Base-by-base conservation (phyloP, 2,797 vertebrate species). In the Sus cebifrons region DNA sequence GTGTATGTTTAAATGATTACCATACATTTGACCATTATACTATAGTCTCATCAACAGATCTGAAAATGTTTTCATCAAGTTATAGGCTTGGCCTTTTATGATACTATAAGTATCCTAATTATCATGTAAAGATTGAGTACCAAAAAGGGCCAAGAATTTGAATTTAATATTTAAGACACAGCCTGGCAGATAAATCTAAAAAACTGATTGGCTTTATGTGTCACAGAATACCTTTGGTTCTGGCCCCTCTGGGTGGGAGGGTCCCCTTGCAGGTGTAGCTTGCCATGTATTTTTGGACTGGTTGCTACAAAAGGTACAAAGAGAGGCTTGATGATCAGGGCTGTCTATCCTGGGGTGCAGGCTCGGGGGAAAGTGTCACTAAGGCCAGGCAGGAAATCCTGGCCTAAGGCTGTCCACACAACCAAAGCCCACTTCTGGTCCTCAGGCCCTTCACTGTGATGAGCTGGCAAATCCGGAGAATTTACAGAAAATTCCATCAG, bases 81-180 rank as follows among this genome's bases (percentile, higher is more conserved):
- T 81, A 94, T 15, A 95, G 70, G 17, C 54, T 77, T 86, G 56
- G 56, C 54, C 74, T 92, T 95, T 93, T 86, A 83, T 52, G 85
- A 77, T 12, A 94, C 36, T 93, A 36, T 23, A 16, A 65, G 12
- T 67, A 91, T 77, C 56, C 77, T 56, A 74, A 89, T 89, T 74
- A 70, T 32, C 82, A n/a, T 52, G 94, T 86, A 95, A 94, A 94
- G 64, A 83, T 0, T 87, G 23, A 87, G 44, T 89, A 86, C 60
- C 73, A 85, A 87, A 62, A 20, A n/a, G 18, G 52, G 12, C 32
- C 32, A 90, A 52, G 52, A 93, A 92, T n/a, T 78, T 14, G 58
- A 95, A 83, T 94, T 75, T 96, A 75, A 23, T 75, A 67, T 71
- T 87, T n/a, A 86, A 58, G 27, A 36, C 23, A 92, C 8, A 90